These are phyloP conservation scores for Scaptodrosophila latifasciaeformis DNA, from an alignment of 2,888 invertebrate genomes.

Conservation along the genomic window DNA sequence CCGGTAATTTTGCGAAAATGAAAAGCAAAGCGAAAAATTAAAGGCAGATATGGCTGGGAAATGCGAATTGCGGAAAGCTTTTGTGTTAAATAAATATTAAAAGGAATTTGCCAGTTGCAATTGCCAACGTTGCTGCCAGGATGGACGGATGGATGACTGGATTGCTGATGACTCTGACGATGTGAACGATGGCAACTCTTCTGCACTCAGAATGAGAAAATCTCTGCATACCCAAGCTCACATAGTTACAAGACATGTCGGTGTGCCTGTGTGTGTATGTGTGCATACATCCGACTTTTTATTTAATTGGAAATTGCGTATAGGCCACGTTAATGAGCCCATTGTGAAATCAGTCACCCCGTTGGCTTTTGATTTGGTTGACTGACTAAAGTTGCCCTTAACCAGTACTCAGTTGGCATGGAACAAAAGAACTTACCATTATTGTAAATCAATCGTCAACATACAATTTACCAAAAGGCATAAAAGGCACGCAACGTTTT, in stretches of 20 bases:
- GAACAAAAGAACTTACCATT: slow-evolving; percentile 48
- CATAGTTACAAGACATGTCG: slow-evolving; percentile 7
- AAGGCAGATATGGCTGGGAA: slow-evolving; percentile 40
- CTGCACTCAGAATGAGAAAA: slow-evolving; percentile 41
- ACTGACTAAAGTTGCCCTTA: slow-evolving; percentile 14
- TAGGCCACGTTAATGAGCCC: slow-evolving; percentile 61
- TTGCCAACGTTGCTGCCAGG: background rate
- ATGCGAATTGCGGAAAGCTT: slow-evolving; percentile 52
- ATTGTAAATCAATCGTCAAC: slow-evolving; percentile 66
- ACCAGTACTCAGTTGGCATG: slow-evolving; percentile 27
- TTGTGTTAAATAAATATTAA: slow-evolving; percentile 67
- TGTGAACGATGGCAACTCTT: slow-evolving; percentile 16
- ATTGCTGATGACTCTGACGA: slow-evolving; percentile 34
- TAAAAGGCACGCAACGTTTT: slow-evolving; percentile 54
- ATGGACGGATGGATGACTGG: slow-evolving; percentile 22
- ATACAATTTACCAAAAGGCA: slow-evolving; percentile 48
- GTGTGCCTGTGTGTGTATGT: slow-evolving; percentile 2
- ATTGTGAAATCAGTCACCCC: slow-evolving; percentile 40
- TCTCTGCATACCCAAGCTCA: slow-evolving; percentile 22
- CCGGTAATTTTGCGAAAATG: slow-evolving; percentile 68
- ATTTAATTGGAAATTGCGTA: slow-evolving; percentile 67
- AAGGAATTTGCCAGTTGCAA: slow-evolving; percentile 52
- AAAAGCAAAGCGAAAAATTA: slow-evolving; percentile 69
- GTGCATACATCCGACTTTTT: slow-evolving; percentile 34
- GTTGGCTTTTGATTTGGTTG: slow-evolving; percentile 5